phyloP scores from a whole-genome alignment of 2,113 vertebrate species.

The Argyrosomus japonicus region DNA sequence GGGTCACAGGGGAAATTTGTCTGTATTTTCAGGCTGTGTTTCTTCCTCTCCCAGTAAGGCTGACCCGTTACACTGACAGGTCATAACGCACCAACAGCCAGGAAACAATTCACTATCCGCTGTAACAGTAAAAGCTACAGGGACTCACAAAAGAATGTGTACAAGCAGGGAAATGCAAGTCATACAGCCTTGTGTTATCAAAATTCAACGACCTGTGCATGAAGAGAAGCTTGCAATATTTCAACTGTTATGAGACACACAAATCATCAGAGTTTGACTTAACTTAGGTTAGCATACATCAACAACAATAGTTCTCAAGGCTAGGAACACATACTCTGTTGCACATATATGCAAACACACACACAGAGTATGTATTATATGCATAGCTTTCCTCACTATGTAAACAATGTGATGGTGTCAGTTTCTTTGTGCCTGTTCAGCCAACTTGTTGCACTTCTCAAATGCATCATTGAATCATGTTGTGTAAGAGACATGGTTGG shows the following conservation, averaged over 20 bases:
- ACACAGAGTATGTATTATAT: not conserved
- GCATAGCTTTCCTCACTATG: not conserved
- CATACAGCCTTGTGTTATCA: too few species aligned
- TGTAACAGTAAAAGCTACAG: slow-evolving; percentile 14
- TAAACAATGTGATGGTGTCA: not conserved
- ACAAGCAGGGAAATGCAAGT: not conserved
- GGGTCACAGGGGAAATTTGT: slow-evolving; percentile 60
- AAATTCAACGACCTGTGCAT: not conserved
- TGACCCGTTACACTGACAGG: slow-evolving; percentile 55
- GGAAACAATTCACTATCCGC: slow-evolving; percentile 13
- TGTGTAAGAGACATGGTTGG: not conserved
- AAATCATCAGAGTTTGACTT: not conserved
- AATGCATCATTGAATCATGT: not conserved
- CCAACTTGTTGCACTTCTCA: not conserved
- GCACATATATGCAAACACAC: not conserved
- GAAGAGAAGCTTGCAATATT: not conserved
- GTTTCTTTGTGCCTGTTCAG: not conserved
- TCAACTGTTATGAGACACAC: not conserved
- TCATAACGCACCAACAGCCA: slow-evolving; percentile 32
- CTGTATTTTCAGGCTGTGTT: slow-evolving; percentile 46
- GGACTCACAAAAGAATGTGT: not conserved
- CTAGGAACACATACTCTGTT: not conserved
- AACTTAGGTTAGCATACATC: not conserved
- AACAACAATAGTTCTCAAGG: not conserved
- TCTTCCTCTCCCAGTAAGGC: slow-evolving; percentile 32